A percentile compares a stretch with the other conserved stretches of the same genome.
Conservation (phyloP, 1,140 invertebrate genomes). For the Megalopta genalis region DNA sequence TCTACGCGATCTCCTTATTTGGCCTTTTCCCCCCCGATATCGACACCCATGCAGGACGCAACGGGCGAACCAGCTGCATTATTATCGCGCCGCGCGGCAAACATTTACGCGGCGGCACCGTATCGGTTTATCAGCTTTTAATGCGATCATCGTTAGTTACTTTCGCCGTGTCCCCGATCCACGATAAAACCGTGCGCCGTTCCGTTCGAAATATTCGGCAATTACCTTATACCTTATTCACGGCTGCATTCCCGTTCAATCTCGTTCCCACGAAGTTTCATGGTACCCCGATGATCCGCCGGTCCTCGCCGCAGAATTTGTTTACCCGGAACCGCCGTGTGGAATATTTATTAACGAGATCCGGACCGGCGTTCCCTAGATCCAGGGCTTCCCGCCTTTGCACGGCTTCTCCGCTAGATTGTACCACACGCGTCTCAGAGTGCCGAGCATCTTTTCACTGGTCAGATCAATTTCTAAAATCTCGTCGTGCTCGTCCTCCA, state of each 20-base stretch:
- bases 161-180: background rate
- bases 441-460: constrained; percentile 57
- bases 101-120: background rate
- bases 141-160: background rate
- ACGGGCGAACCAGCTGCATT: background rate
- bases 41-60: background rate
- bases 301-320: background rate
- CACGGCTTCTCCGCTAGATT: constrained; percentile 65
- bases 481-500: constrained; percentile 58
- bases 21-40: background rate
- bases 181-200: background rate
- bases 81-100: background rate
- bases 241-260: background rate
- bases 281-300: background rate
- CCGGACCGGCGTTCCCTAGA: constrained; percentile 18
- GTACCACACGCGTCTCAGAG: constrained; percentile 61
- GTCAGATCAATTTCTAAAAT: constrained; percentile 47
- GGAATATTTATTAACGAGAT: background rate
- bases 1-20: background rate
- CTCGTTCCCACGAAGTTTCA: background rate
- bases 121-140: constrained; percentile 10
- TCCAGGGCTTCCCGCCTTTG: constrained; percentile 37
- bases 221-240: background rate
- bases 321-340: background rate
- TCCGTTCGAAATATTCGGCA: constrained; percentile 3